Evolutionary conservation across 92 coral and sea anemone genomes (phyloP).

Genomic region (Micromussa lordhowensis): DNA sequence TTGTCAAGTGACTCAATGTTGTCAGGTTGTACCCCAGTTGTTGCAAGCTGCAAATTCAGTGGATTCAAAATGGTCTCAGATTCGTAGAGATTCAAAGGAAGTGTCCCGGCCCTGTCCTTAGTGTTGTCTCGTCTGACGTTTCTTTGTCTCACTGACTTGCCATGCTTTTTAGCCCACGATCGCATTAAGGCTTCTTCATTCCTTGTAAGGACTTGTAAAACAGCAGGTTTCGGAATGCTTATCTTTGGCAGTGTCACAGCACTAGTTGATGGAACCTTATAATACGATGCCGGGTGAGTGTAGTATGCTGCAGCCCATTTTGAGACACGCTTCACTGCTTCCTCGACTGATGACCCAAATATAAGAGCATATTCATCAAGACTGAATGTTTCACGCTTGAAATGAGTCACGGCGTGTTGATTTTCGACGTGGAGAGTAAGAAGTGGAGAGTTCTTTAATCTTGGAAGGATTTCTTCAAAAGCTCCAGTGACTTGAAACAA

Average conservation of each 20-base stretch:
- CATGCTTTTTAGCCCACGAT: constrained; percentile 31
- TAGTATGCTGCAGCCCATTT: constrained; percentile 70
- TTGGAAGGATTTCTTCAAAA: constrained; percentile 55
- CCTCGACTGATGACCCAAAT: constrained; percentile 63
- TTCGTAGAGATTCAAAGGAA: constrained; percentile 56
- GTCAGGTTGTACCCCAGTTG: constrained; percentile 49
- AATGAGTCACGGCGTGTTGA: constrained; percentile 53
- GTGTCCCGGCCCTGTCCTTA: constrained; percentile 68
- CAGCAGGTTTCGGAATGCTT: constrained; percentile 40
- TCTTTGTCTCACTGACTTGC: constrained; percentile 61
- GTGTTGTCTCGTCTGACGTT: constrained; percentile 70
- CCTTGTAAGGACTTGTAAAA: constrained; percentile 22
- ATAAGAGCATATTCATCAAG: constrained; percentile 63
- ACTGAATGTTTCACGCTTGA: no score
- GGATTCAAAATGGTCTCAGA: constrained; percentile 53
- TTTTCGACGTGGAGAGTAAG: constrained; percentile 68
- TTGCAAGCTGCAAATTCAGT: constrained; percentile 46
- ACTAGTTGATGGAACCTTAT: constrained; percentile 32
- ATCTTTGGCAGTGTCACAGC: constrained; percentile 35
- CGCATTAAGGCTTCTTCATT: constrained; percentile 46
- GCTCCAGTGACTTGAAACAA: constrained; percentile 59
- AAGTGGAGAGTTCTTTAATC: constrained; percentile 31
- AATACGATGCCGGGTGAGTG: constrained; percentile 51
- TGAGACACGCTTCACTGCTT: constrained; percentile 63
- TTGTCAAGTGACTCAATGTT: constrained; percentile 41